Evolutionary conservation across 2,888 invertebrate genomes (phyloP), one percentile per base, ranked within the genome.

Genomic region (Oxystoma pomonae): DNA sequence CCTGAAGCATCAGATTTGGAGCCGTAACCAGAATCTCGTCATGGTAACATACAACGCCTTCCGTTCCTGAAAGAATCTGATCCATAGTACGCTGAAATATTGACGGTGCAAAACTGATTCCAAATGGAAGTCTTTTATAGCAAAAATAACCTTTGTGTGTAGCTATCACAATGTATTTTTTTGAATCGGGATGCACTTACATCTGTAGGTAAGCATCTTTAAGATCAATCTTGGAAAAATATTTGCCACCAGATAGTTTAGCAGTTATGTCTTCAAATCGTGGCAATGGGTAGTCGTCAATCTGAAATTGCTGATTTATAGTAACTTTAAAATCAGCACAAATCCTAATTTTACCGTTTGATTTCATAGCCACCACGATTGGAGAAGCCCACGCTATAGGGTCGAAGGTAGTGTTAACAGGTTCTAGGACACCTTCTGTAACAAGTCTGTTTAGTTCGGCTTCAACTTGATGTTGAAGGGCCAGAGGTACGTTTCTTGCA

Each of bases 381-480:
- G 71, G 69, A 21, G 71, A 66, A 16, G 68, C 67, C 70, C 71
- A 71, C 64, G 67, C 66, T 49, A 70, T 71, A 3, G 66, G 65
- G 16, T 60, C 68, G 9, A 51, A 50, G 7, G 62, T 60, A 17
- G 62, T 35, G 50, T 72, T 63, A 1, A 71, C 66, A 16, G 65
- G 69, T 66, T 70, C 68, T 35, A 72, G 55, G 21, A 70, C 61
- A 49, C 61, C 64, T 52, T 67, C 60, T 17, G 57, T 21, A 5
- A 70, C 65, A 19, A 71, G 63, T 18, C 67, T 59, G 49, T 64
- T 56, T 19, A 71, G 55, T 69, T 72, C 70, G 7, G 63, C 66
- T 35, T 63, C 61, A 5, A 72, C 70, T 49, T 65, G 51, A 7
- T 64, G 60, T 57, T 67, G 67, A 52, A 71, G 57, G 20, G 69